phyloP scores from a whole-genome alignment of 2,888 invertebrate genomes.

The Leptothorax acervorum region DNA sequence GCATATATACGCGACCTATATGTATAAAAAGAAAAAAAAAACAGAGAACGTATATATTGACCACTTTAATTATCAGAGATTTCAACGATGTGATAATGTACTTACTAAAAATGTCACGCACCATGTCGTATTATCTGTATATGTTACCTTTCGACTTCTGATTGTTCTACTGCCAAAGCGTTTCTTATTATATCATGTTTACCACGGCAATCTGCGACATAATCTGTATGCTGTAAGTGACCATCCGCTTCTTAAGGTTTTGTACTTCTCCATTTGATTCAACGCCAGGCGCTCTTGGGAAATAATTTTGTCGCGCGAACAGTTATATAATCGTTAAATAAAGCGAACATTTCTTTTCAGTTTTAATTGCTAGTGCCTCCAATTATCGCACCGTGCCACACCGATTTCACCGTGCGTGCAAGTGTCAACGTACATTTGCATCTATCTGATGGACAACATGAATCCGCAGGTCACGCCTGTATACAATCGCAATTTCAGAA shows the following conservation, averaged over 20 bases:
- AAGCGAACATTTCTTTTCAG: constrained; percentile 69
- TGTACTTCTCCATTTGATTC: constrained; percentile 71
- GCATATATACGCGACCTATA: constrained; percentile 29
- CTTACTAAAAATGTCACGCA: constrained; percentile 53
- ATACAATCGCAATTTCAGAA: background rate
- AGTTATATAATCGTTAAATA: constrained; percentile 63
- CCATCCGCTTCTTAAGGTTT: constrained; percentile 71
- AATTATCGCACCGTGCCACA: constrained; percentile 27
- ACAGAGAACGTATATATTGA: constrained; percentile 34
- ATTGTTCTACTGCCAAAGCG: constrained; percentile 76
- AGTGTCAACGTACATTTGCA: background rate
- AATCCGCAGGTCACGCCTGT: too few relatives aligned
- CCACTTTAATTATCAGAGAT: constrained; percentile 63
- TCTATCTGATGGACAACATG: background rate
- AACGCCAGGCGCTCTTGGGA: constrained; percentile 59
- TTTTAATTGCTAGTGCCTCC: constrained; percentile 60
- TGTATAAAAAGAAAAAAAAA: constrained; percentile 5
- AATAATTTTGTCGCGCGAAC: constrained; percentile 67
- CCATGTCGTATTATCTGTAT: constrained; percentile 54
- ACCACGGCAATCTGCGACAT: constrained; percentile 63
- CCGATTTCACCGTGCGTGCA: background rate
- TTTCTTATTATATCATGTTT: constrained; percentile 65
- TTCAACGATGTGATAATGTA: constrained; percentile 67
- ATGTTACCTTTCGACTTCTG: constrained; percentile 69
- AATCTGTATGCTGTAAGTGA: constrained; percentile 61